Base-by-base conservation (phyloP, 2,888 invertebrate genomes). In the Xestia xanthographa region DNA sequence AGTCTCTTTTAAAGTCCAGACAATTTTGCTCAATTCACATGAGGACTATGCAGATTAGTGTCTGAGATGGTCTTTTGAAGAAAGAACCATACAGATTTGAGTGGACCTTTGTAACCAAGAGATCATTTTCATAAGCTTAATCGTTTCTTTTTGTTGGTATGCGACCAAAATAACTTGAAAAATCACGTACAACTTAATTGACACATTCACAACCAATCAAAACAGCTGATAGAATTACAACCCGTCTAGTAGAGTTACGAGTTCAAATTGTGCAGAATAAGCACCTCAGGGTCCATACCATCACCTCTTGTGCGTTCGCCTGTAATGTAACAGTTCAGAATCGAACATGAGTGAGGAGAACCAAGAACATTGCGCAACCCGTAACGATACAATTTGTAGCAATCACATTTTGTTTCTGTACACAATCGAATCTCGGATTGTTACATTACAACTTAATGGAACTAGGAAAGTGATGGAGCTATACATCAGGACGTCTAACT, bases 191-290 rank as follows among this genome's bases (percentile, higher is more conserved):
- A 6, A 38, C 1, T n/a, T 41, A 66, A 69, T 43, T 79, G 67
- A 41, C 41, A 69, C 17, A 9, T 38, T n/a, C 48, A 14, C 9
- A 3, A 43, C 2, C 41, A 60, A 58, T 79, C n/a, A 79, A 50
- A 50, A 20, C 60, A 34, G 14, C n/a, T 34, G 22, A 43, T 14
- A 26, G 22, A 79, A 63, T 70, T 38, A 29, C n/a, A 62, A n/a
- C 29, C 62, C 26, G n/a, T 79, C 81, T 80, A 43, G 11, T 4
- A 38, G 9, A 29, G 38, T 63, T n/a, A 67, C 43, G n/a, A 17
- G 45, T 38, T 77, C 3, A 56, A 66, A 65, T 43, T 43, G 48
- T 56, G 63, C 43, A 43, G 62, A 66, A 48, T 58, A 71, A 72
- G 53, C 29, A 75, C 20, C 11, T 45, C 12, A n/a, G 53, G 58